These are phyloP conservation scores for Neosilurus mollespiculum DNA, from an alignment of 2,797 vertebrate genomes.

Conservation along the genomic window DNA sequence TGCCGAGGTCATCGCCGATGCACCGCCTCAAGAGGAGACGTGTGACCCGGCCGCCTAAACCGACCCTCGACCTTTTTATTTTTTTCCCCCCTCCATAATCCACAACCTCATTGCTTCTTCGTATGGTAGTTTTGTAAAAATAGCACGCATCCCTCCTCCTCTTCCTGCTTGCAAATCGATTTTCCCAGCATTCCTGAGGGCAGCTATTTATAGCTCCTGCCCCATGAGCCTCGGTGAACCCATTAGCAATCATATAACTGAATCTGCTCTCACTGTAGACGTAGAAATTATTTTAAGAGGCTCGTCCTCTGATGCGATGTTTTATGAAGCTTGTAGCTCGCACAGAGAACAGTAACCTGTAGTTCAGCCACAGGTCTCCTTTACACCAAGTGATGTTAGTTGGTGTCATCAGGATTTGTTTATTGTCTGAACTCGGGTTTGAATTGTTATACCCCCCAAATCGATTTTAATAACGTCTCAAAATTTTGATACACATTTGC, in stretches of 20 bases:
- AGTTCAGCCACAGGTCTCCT: not conserved
- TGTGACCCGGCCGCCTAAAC: conserved; percentile 78
- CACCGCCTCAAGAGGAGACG: conserved; percentile 70
- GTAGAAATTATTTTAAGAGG: not conserved
- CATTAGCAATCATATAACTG: not conserved
- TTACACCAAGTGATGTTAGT: not conserved
- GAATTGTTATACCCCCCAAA: not conserved
- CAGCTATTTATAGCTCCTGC: conserved; percentile 34
- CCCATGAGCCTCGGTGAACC: not conserved
- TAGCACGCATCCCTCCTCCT: conserved; percentile 1
- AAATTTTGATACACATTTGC: not conserved
- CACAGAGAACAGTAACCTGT: not conserved
- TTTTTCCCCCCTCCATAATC: not conserved
- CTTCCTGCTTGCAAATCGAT: conserved; percentile 22
- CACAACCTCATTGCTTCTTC: conserved; percentile 11
- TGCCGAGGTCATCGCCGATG: conserved; percentile 39
- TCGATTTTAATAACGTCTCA: not conserved
- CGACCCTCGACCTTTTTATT: not conserved
- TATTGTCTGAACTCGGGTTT: not conserved
- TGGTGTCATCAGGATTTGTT: not conserved
- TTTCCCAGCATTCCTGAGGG: conserved; percentile 37
- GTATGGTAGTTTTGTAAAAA: conserved; percentile 14
- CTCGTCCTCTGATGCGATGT: not conserved
- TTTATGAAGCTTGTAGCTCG: not conserved
- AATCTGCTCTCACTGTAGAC: not conserved